Conservation (phyloP, 2,113 vertebrate genomes). For the Lagopus muta region DNA sequence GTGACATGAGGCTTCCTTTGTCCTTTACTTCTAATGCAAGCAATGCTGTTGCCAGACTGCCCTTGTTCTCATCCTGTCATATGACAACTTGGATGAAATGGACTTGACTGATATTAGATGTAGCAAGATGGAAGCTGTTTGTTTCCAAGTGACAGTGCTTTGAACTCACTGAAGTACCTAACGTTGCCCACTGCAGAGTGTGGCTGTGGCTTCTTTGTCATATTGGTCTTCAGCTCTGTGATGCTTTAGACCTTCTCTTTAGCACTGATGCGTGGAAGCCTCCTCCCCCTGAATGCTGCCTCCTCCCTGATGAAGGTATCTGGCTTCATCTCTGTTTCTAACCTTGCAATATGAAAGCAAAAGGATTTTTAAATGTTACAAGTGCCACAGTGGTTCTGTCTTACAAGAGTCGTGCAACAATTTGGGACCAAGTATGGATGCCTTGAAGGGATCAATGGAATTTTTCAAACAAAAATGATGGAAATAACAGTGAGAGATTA, state of each 20-base stretch:
- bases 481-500: neutral
- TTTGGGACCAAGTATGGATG: neutral
- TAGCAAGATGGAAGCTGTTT: slow-evolving; percentile 35
- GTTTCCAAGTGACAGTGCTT: neutral
- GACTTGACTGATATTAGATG: slow-evolving; percentile 33
- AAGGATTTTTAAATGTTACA: neutral
- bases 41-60: slow-evolving; percentile 27
- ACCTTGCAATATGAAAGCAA: neutral
- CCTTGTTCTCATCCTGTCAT: slow-evolving; percentile 39
- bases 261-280: neutral
- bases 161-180: neutral
- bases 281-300: neutral
- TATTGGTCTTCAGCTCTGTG: neutral
- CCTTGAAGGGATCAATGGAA: neutral
- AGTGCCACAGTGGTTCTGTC: neutral
- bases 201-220: neutral
- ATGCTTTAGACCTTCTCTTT: neutral
- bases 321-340: neutral
- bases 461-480: neutral
- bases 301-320: accelerated
- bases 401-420: neutral
- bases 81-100: slow-evolving; percentile 36
- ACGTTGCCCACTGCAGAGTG: neutral
- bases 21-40: slow-evolving; percentile 37
- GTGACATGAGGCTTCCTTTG: slow-evolving; percentile 18